Evolutionary conservation across 2,888 invertebrate genomes (phyloP).

Genomic region (Conops quadrifasciatus): DNA sequence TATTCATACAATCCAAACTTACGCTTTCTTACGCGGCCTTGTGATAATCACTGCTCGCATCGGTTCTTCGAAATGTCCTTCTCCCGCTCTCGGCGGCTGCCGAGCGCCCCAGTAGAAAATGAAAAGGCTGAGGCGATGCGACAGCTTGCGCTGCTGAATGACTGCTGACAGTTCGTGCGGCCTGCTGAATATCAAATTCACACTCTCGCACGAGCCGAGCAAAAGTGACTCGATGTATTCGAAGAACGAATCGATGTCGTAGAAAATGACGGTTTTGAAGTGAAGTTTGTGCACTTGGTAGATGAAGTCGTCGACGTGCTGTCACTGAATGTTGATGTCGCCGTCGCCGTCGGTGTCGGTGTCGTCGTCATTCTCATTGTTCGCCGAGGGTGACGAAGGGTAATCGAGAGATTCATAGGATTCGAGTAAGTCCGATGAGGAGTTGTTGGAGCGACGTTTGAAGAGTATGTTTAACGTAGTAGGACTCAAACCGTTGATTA

Average conservation of each 20-base stretch:
- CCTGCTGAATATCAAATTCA: slow-evolving; percentile 60
- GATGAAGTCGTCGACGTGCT: slow-evolving; percentile 59
- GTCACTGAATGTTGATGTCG: slow-evolving; percentile 42
- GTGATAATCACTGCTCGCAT: slow-evolving; percentile 73
- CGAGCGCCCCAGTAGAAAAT: slow-evolving; percentile 75
- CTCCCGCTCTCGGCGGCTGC: slow-evolving; percentile 64
- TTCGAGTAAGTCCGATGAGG: background rate
- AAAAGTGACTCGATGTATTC: slow-evolving; percentile 57
- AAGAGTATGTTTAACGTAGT: slow-evolving; percentile 55
- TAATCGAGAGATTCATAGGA: background rate
- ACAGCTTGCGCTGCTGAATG: slow-evolving; percentile 55
- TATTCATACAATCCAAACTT: slow-evolving; percentile 31
- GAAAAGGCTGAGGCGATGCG: slow-evolving; percentile 67
- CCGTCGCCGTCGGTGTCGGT: slow-evolving; percentile 30
- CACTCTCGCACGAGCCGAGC: slow-evolving; percentile 58
- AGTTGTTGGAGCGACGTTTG: slow-evolving; percentile 18
- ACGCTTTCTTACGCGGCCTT: slow-evolving; percentile 65
- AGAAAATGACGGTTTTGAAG: slow-evolving; percentile 59
- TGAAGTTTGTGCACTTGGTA: slow-evolving; percentile 55
- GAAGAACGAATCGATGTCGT: slow-evolving; percentile 57
- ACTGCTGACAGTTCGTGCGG: slow-evolving; percentile 54
- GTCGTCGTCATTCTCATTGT: background rate
- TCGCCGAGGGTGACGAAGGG: background rate
- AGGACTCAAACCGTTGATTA: slow-evolving; percentile 58
- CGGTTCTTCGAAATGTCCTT: slow-evolving; percentile 58